These are phyloP conservation scores for Magallana angulata DNA, from an alignment of 1,140 invertebrate genomes.

Conservation along the genomic window DNA sequence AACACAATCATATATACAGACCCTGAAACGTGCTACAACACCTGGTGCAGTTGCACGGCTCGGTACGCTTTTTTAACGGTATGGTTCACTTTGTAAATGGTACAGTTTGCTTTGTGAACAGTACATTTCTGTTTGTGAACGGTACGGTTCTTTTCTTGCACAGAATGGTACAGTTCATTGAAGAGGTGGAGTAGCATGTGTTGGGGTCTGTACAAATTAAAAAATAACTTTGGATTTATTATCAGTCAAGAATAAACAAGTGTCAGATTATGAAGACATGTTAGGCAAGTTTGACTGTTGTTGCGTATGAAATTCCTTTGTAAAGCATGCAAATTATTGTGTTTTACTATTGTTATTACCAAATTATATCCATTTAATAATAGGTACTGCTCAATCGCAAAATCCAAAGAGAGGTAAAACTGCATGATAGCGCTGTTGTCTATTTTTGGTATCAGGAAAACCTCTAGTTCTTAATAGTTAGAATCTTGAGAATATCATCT, in stretches of 20 bases:
- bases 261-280: neutral
- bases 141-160: too few relatives aligned
- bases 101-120: too few relatives aligned
- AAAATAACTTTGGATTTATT: neutral
- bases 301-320: neutral
- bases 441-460: neutral
- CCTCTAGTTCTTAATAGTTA: too few relatives aligned
- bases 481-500: too few relatives aligned
- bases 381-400: slow-evolving; percentile 1
- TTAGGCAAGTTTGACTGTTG: neutral
- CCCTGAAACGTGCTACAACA: too few relatives aligned
- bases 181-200: neutral
- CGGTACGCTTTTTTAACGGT: too few relatives aligned
- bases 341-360: neutral
- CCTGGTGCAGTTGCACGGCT: too few relatives aligned
- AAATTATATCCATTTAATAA: neutral
- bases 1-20: too few relatives aligned
- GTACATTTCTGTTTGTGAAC: too few relatives aligned
- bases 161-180: neutral
- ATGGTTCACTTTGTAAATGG: too few relatives aligned
- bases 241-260: neutral
- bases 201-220: neutral
- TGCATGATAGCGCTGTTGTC: neutral
- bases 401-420: slow-evolving; percentile 8
- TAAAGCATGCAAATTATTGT: neutral